Evolutionary conservation across 2,113 vertebrate species (phyloP), one percentile per base, ranked within the genome.

Genomic region (Clinocottus analis): DNA sequence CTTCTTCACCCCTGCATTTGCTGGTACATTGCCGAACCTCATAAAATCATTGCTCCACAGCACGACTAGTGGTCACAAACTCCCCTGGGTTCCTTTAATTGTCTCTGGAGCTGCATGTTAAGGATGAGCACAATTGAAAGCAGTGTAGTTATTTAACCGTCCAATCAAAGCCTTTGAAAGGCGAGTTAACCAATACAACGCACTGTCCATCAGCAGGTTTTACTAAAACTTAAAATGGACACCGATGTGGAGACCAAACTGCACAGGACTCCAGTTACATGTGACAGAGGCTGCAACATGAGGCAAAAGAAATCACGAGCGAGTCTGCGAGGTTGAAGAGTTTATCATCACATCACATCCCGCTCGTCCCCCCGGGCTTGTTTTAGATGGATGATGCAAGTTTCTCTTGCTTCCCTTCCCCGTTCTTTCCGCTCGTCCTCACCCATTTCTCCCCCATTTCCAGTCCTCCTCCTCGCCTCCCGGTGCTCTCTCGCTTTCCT

Each of bases 301-400:
- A 39, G 35, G 19, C 23, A 43, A 8, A 39, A 63, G 53, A 43
- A 49, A 41, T 10, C 1, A 5, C 47, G 41, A 58, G 55, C 58
- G 73, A 69, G 56, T 74, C 77, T 84, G 17, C 69, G 72, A 77
- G 82, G 77, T 65, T 87, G 76, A 86, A 85, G 61, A 62, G 80
- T 67, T 64, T 81, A 72, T 72, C 65, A 82, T 79, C 66, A 70
- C 79, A 83, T 71, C 55, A 70, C 72, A 76, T 76, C 59, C 55
- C 58, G 33, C 39, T 62, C 41, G 17, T 70, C 59, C 78, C 55
- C 55, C 12, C 16, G 7, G 80, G 80, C 79, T 29, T 47, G n/a
- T 63, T 69, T 75, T 21, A 75, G 60, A 75, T n/a, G 55, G 37
- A 76, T 80, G 70, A 82, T 63, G 78, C 61, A 80, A 80, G 47